Evolutionary conservation across 2,113 vertebrate species (phyloP).

Genomic region (Campylomormyrus numenius): DNA sequence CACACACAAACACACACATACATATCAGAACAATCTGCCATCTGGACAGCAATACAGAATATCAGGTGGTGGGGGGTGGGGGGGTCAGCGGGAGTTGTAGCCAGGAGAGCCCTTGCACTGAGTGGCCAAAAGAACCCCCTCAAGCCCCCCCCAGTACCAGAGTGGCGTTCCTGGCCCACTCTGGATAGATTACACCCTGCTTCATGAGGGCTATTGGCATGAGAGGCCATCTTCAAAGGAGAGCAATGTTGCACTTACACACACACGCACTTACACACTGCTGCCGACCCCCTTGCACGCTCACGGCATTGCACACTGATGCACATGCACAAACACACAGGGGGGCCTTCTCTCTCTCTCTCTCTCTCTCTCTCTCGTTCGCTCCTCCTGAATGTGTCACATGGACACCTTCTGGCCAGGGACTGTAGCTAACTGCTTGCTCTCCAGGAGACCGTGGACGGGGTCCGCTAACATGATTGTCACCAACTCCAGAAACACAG

Average conservation of each 20-base stretch:
- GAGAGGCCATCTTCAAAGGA: not conserved
- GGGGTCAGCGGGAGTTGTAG: not conserved
- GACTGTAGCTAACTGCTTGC: not conserved
- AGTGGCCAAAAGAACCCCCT: not conserved
- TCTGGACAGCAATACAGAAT: not conserved
- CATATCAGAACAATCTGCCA: not conserved
- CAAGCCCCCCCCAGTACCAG: not conserved
- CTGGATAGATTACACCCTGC: not conserved
- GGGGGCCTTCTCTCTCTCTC: not conserved
- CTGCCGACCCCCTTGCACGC: not conserved
- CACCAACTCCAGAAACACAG: not conserved
- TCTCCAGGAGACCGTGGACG: not conserved
- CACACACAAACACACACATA: conserved; percentile 30
- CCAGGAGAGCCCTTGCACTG: not conserved
- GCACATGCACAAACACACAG: too few species aligned
- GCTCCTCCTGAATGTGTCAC: not conserved
- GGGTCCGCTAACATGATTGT: not conserved
- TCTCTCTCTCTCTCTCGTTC: not conserved
- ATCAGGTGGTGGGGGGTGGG: not conserved
- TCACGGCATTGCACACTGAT: not conserved
- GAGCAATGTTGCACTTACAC: not conserved
- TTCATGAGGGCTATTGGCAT: not conserved
- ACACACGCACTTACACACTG: not conserved
- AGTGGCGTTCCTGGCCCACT: not conserved
- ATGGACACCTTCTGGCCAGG: not conserved